A percentile compares a stretch with the other conserved stretches of the same genome.
These are phyloP conservation scores for Protobothrops mucrosquamatus DNA, from an alignment of 2,113 vertebrate species.

Conservation along the genomic window DNA sequence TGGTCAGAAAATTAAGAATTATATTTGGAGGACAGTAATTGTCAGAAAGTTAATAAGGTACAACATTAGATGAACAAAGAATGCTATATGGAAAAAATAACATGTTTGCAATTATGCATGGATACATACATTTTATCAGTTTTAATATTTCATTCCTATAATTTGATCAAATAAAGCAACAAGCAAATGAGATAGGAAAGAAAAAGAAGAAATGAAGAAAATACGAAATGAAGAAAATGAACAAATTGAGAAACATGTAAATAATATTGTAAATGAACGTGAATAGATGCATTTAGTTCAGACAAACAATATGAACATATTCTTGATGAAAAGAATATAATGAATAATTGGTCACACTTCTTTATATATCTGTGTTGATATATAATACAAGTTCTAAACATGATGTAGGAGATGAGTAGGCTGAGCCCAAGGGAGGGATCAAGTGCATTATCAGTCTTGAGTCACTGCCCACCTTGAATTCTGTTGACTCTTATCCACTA, in stretches of 20 bases:
- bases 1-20: constrained; percentile 39
- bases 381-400: neutral
- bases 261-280: neutral
- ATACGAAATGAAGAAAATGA: neutral
- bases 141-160: constrained; percentile 25
- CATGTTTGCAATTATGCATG: neutral
- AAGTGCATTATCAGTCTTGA: neutral
- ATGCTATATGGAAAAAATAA: constrained; percentile 30
- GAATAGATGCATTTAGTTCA: neutral
- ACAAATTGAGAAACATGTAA: neutral
- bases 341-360: neutral
- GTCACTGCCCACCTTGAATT: neutral
- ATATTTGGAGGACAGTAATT: neutral
- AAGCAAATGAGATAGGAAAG: neutral
- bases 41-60: constrained; percentile 46
- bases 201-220: neutral
- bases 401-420: neutral
- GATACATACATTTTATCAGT: constrained; percentile 20
- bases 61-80: constrained; percentile 36
- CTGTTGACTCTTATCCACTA: neutral
- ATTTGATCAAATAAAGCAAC: constrained; percentile 13
- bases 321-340: neutral
- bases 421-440: neutral
- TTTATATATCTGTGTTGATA: neutral
- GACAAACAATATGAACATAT: neutral